A percentile compares a stretch with the other conserved stretches of the same genome.
These are phyloP conservation scores for Oedothorax gibbosus DNA, from an alignment of 1,140 invertebrate genomes.

Conservation along the genomic window DNA sequence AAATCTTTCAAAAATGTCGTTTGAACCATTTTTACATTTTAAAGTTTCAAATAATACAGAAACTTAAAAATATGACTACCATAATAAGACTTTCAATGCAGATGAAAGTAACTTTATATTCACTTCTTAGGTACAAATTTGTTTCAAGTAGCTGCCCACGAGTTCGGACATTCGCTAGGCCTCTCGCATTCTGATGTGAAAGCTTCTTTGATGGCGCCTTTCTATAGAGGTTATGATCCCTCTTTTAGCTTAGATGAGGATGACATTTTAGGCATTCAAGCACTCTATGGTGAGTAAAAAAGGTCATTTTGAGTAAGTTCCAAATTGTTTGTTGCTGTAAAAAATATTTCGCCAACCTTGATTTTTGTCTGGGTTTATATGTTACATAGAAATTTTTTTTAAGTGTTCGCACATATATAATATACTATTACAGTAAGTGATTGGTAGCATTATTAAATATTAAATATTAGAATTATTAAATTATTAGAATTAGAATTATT, in stretches of 20 bases:
- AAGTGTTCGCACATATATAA: too few relatives aligned
- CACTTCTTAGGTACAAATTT: conserved; percentile 70
- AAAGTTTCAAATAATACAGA: too few relatives aligned
- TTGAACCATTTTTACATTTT: too few relatives aligned
- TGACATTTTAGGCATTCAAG: conserved; percentile 72
- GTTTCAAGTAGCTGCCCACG: conserved; percentile 73
- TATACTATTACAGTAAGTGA: too few relatives aligned
- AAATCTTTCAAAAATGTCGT: too few relatives aligned
- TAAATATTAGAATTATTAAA: too few relatives aligned
- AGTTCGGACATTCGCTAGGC: conserved; percentile 73
- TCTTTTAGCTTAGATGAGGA: conserved; percentile 69
- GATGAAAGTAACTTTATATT: background rate
- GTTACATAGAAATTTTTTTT: too few relatives aligned
- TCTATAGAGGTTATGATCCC: conserved; percentile 71
- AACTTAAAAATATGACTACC: too few relatives aligned
- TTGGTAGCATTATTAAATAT: too few relatives aligned
- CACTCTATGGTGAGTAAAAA: conserved; percentile 79
- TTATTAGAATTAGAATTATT: too few relatives aligned
- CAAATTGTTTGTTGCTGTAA: background rate
- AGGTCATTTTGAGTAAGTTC: background rate
- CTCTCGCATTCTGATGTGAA: conserved; percentile 71
- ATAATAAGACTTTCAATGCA: too few relatives aligned
- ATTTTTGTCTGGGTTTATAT: background rate
- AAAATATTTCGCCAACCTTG: background rate
- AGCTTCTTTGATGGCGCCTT: conserved; percentile 72